phyloP scores from a whole-genome alignment of 2,113 vertebrate genomes.

The Cercopithecus mona region DNA sequence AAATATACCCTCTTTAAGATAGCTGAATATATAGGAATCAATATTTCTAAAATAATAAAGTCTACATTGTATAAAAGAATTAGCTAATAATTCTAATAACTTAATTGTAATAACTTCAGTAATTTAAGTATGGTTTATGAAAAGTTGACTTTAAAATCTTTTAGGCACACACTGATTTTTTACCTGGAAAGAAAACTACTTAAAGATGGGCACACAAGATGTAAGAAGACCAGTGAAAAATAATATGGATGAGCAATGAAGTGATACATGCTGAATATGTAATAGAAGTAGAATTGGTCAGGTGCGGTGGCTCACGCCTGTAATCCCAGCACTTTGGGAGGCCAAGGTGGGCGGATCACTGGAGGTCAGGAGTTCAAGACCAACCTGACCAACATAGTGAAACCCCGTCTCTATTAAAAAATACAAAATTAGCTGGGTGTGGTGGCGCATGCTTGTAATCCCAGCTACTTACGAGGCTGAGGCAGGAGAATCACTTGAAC shows the following conservation, averaged over 20 bases:
- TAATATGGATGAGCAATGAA: background rate
- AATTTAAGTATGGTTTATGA: background rate
- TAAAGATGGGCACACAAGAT: background rate
- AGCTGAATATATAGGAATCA: background rate
- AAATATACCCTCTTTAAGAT: background rate
- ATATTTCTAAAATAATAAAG: constrained; percentile 41
- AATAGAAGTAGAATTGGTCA: background rate
- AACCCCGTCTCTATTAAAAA: too few relatives aligned
- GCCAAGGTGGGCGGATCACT: too few relatives aligned
- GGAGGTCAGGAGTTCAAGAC: too few relatives aligned
- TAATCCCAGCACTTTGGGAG: too few relatives aligned
- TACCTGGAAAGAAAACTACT: constrained; percentile 6
- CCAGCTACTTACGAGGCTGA: too few relatives aligned
- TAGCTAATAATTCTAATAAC: background rate
- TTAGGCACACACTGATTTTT: constrained; percentile 29
- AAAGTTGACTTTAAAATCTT: background rate
- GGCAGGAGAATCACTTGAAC: too few relatives aligned
- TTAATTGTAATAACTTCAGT: background rate
- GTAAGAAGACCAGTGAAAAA: background rate
- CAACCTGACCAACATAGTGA: too few relatives aligned
- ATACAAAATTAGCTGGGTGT: too few relatives aligned
- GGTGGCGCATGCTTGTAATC: too few relatives aligned
- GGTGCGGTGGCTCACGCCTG: too few relatives aligned
- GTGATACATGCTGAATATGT: background rate
- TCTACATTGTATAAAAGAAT: constrained; percentile 23